Percentiles rank a stretch among this genome's conserved stretches.
Evolutionary conservation across 2,797 vertebrate species (phyloP).

Genomic region (Mormyrops attenuatus): DNA sequence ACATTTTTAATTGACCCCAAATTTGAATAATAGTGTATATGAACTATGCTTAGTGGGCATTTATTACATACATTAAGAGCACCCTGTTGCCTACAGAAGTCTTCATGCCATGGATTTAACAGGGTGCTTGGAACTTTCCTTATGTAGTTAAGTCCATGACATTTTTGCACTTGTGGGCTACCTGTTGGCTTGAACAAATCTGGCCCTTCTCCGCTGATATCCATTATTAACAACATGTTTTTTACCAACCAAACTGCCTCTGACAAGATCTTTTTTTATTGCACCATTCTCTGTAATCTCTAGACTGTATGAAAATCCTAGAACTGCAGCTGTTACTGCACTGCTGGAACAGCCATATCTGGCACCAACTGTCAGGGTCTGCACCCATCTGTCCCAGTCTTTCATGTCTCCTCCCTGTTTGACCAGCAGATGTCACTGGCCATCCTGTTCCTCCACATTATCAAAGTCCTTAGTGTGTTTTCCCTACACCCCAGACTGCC

Average conservation of each 20-base stretch:
- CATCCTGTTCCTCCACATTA: not conserved
- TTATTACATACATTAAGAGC: not conserved
- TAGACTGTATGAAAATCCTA: not conserved
- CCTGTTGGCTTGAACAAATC: not conserved
- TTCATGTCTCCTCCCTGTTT: not conserved
- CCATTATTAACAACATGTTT: not conserved
- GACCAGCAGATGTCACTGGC: not conserved
- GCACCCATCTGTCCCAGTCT: not conserved
- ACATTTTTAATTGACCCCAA: not conserved
- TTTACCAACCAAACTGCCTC: not conserved
- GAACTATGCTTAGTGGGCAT: not conserved
- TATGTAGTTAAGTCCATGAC: not conserved
- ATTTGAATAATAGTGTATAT: not conserved
- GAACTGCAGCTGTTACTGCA: not conserved
- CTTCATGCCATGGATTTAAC: not conserved
- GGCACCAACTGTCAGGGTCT: not conserved
- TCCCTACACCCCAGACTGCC: not conserved
- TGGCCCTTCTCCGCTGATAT: not conserved
- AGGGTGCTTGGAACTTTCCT: not conserved
- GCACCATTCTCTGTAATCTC: not conserved
- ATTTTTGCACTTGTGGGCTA: not conserved
- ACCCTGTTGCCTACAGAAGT: not conserved
- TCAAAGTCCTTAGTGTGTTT: not conserved
- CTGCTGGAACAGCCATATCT: not conserved
- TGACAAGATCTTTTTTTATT: not conserved